These are phyloP conservation scores for Anguilla anguilla DNA, from an alignment of 2,797 vertebrate species.

Conservation along the genomic window DNA sequence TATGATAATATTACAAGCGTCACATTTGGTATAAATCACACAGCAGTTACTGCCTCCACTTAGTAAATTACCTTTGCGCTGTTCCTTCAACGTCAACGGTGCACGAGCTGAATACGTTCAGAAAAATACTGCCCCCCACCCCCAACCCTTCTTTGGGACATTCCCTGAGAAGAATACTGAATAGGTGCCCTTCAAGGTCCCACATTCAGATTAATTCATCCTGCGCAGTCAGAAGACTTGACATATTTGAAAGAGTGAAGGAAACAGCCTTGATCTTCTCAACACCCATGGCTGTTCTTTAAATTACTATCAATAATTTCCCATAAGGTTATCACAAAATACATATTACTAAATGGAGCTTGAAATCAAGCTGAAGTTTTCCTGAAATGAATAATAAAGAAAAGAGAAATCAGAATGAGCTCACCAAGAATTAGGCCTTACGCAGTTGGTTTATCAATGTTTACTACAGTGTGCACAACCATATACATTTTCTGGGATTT, in stretches of 20 bases:
- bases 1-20: conserved; percentile 59
- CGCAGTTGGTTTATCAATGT: not conserved
- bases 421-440: not conserved
- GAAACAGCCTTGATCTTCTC: not conserved
- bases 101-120: conserved; percentile 49
- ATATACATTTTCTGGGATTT: not conserved
- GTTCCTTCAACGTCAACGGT: conserved; percentile 34
- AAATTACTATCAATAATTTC: not conserved
- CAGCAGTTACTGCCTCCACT: conserved; percentile 54
- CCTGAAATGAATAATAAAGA: not conserved
- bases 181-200: conserved; percentile 25
- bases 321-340: not conserved
- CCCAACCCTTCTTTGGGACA: conserved; percentile 25
- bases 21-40: conserved; percentile 61
- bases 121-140: conserved; percentile 23
- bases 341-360: not conserved
- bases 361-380: not conserved
- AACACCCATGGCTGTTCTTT: not conserved
- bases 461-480: not conserved
- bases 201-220: conserved; percentile 31
- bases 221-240: conserved; percentile 28
- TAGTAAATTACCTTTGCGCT: conserved; percentile 56
- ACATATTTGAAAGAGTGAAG: not conserved
- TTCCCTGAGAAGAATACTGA: conserved; percentile 8
- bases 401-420: not conserved